A percentile compares a stretch with the other conserved stretches of the same genome.
phyloP scores from a whole-genome alignment of 2,113 vertebrate species.

The Festucalex cinctus region DNA sequence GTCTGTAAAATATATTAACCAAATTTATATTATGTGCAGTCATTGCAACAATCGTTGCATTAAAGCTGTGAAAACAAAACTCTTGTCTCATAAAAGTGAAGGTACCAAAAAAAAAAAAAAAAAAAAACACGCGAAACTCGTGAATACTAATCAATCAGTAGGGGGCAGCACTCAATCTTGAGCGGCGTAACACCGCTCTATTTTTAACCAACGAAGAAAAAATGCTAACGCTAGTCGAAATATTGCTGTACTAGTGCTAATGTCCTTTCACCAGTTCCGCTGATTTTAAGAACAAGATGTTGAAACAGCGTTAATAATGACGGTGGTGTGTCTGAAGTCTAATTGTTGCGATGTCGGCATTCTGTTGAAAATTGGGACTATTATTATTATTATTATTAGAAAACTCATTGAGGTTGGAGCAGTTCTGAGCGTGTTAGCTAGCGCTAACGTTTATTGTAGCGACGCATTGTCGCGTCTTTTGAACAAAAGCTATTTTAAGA shows the following conservation, averaged over 20 bases:
- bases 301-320: not conserved
- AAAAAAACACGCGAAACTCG: too few relatives aligned
- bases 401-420: too few relatives aligned
- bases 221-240: not conserved
- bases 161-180: slow-evolving; percentile 20
- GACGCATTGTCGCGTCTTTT: not conserved
- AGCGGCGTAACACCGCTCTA: not conserved
- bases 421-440: not conserved
- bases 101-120: too few relatives aligned
- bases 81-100: too few relatives aligned
- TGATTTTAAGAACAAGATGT: not conserved
- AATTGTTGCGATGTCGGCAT: too few relatives aligned
- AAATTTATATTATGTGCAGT: not conserved
- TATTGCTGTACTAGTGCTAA: not conserved
- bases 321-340: not conserved
- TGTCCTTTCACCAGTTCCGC: not conserved
- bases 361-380: too few relatives aligned
- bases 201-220: not conserved
- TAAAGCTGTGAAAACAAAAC: too few relatives aligned
- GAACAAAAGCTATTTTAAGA: not conserved
- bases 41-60: too few relatives aligned
- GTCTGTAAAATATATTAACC: not conserved
- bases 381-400: too few relatives aligned
- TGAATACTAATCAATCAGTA: not conserved
- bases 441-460: not conserved